A percentile compares a stretch with the other conserved stretches of the same genome.
Conservation (phyloP, 2,888 invertebrate genomes). For the Trissolcus brochymenae region DNA sequence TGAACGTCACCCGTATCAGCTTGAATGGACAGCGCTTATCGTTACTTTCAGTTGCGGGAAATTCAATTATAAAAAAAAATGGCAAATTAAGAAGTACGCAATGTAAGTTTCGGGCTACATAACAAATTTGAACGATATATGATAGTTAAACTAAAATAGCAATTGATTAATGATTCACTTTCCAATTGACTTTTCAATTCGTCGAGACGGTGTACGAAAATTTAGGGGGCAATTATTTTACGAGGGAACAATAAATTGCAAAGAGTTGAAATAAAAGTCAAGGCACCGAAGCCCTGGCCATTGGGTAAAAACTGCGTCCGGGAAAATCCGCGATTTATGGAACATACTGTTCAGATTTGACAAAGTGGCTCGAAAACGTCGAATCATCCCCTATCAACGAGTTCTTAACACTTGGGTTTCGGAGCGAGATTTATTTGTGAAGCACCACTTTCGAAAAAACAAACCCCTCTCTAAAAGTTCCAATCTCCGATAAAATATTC, state of each 20-base stretch:
- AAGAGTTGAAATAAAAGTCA: conserved; percentile 18
- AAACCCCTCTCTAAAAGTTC: too few relatives aligned
- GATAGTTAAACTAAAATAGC: too few relatives aligned
- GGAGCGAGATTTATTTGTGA: too few relatives aligned
- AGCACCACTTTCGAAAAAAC: too few relatives aligned
- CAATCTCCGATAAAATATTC: too few relatives aligned
- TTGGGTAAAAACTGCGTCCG: conserved; percentile 15
- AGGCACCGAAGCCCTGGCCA: neutral
- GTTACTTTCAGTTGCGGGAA: conserved; percentile 40
- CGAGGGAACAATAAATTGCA: conserved; percentile 27
- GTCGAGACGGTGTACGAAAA: neutral
- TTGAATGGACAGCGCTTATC: conserved; percentile 46
- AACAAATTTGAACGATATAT: too few relatives aligned
- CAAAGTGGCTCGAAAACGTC: conserved; percentile 19
- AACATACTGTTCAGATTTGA: conserved; percentile 14
- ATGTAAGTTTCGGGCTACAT: too few relatives aligned
- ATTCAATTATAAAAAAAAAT: conserved; percentile 45
- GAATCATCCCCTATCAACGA: conserved; percentile 12
- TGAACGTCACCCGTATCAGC: conserved; percentile 27
- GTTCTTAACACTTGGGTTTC: conserved; percentile 10
- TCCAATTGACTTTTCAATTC: neutral
- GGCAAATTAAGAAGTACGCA: too few relatives aligned
- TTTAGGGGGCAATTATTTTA: conserved; percentile 7
- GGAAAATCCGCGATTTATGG: conserved; percentile 35
- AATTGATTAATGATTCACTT: too few relatives aligned